Percentiles rank a stretch among this genome's conserved stretches.
phyloP scores from a whole-genome alignment of 2,888 invertebrate genomes.

The Formica aserva region DNA sequence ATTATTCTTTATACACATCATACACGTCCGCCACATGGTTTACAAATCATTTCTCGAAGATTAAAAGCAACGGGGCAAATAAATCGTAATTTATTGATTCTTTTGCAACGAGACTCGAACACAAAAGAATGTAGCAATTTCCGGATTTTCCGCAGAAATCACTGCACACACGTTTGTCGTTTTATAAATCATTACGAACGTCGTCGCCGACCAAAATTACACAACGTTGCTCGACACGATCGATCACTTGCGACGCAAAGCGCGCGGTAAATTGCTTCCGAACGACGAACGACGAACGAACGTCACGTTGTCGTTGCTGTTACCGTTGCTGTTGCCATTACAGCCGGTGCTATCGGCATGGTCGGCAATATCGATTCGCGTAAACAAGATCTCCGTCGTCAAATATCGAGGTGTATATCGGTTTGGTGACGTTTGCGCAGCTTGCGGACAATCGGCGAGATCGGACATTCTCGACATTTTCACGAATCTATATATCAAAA shows the following conservation, averaged over 20 bases:
- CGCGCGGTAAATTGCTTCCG: constrained; percentile 54
- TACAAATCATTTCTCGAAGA: constrained; percentile 21
- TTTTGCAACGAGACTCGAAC: not conserved
- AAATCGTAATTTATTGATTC: constrained; percentile 33
- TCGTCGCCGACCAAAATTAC: constrained; percentile 53
- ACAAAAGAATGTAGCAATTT: constrained; percentile 19
- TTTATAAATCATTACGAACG: constrained; percentile 54
- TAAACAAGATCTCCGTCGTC: constrained; percentile 71
- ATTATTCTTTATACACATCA: not conserved
- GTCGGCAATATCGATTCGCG: constrained; percentile 74
- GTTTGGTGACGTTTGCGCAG: constrained; percentile 38
- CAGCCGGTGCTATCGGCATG: constrained; percentile 49
- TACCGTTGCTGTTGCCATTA: constrained; percentile 44
- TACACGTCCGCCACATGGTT: not conserved
- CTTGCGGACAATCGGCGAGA: constrained; percentile 9
- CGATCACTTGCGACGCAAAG: constrained; percentile 46
- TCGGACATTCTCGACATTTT: constrained; percentile 4
- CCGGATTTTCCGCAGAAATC: constrained; percentile 24
- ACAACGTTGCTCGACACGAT: constrained; percentile 54
- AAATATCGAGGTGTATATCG: constrained; percentile 69
- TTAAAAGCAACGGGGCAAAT: constrained; percentile 21
- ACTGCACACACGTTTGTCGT: constrained; percentile 13
- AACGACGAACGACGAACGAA: constrained; percentile 50
- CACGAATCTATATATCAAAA: not conserved
- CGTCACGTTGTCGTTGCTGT: constrained; percentile 43